These are phyloP conservation scores for Ophion ventricosus DNA, from an alignment of 2,888 invertebrate genomes.

Conservation along the genomic window DNA sequence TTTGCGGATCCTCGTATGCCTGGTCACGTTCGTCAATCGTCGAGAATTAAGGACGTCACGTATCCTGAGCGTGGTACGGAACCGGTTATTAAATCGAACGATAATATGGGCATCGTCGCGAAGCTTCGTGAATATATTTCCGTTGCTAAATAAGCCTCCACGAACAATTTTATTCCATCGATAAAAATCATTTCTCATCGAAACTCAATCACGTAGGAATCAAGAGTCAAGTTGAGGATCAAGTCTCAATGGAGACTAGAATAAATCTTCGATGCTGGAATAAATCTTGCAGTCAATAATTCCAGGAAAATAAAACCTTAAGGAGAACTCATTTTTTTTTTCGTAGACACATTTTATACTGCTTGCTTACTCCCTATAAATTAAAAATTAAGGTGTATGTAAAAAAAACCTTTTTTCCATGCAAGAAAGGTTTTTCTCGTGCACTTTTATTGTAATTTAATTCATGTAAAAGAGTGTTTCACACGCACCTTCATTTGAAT, in stretches of 20 bases:
- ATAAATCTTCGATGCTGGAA: not conserved
- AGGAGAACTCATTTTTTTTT: not conserved
- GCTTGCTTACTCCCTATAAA: not conserved
- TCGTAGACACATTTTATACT: not conserved
- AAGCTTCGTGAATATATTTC: slow-evolving; percentile 40
- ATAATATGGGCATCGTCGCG: slow-evolving; percentile 53
- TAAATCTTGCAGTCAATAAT: not conserved
- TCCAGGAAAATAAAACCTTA: not conserved
- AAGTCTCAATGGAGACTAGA: not conserved
- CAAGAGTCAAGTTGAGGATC: not conserved
- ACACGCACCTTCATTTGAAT: not conserved
- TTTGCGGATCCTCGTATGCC: slow-evolving; percentile 77
- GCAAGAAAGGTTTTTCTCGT: too few relatives aligned
- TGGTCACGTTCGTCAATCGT: slow-evolving; percentile 79
- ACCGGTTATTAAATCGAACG: slow-evolving; percentile 63
- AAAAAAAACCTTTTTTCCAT: too few relatives aligned
- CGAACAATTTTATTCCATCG: not conserved
- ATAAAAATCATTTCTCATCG: slow-evolving; percentile 1
- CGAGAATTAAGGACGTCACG: slow-evolving; percentile 77
- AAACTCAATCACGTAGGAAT: not conserved
- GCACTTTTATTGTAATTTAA: not conserved
- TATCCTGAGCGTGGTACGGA: slow-evolving; percentile 67
- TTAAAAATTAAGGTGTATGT: not conserved
- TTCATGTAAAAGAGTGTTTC: not conserved
- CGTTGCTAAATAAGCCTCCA: slow-evolving; percentile 12